phyloP scores from a whole-genome alignment of 2,113 vertebrate genomes.

The Albula glossodonta region DNA sequence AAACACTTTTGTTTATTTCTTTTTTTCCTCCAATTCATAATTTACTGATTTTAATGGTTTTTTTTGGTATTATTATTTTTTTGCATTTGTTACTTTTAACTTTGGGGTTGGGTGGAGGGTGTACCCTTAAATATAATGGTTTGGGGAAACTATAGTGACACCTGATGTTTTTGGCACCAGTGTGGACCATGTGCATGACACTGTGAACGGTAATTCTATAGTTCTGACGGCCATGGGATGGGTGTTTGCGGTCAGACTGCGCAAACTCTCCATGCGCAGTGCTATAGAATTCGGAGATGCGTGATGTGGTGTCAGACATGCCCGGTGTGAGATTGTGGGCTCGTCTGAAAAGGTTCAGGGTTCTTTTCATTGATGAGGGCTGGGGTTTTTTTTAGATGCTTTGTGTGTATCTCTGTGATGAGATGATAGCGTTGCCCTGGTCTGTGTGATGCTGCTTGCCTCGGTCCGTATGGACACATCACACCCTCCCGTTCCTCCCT shows the following conservation, averaged over 20 bases:
- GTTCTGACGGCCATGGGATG: background rate
- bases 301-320: background rate
- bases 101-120: background rate
- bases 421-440: background rate
- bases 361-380: background rate
- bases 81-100: background rate
- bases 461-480: background rate
- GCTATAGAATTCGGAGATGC: background rate
- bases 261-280: background rate
- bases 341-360: background rate
- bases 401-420: background rate
- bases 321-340: background rate
- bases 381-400: background rate
- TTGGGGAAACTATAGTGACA: background rate
- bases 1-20: background rate
- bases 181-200: constrained; percentile 6
- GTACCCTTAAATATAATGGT: background rate
- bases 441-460: background rate
- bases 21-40: background rate
- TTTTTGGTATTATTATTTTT: background rate
- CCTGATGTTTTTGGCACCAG: constrained; percentile 16
- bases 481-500: background rate
- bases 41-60: background rate
- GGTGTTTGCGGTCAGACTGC: background rate
- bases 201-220: constrained; percentile 10